Percentiles rank a stretch among this genome's conserved stretches.
These are phyloP conservation scores for Amblyraja radiata DNA, from an alignment of 2,797 vertebrate genomes.

Conservation along the genomic window DNA sequence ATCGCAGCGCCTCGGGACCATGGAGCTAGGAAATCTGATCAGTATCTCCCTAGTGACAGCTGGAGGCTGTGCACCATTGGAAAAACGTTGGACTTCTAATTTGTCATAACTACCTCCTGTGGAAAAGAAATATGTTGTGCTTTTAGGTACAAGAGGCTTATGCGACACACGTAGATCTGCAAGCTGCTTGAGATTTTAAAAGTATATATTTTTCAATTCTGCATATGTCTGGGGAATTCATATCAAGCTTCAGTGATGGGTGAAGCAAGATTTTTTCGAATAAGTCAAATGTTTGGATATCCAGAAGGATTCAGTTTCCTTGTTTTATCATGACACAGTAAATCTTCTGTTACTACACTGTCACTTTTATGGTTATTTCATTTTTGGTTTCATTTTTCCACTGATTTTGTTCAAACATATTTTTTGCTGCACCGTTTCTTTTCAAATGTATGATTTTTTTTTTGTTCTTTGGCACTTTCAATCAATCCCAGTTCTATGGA, in stretches of 20 bases:
- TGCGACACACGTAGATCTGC: slow-evolving; percentile 53
- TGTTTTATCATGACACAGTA: neutral
- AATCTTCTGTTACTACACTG: neutral
- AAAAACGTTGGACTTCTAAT: slow-evolving; percentile 99
- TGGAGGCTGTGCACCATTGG: slow-evolving; percentile 98
- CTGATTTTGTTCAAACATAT: neutral
- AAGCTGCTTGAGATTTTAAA: slow-evolving; percentile 44
- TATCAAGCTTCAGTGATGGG: slow-evolving; percentile 48
- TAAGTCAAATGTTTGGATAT: neutral
- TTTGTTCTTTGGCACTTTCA: neutral
- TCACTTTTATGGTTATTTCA: neutral
- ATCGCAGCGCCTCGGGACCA: slow-evolving; percentile 91
- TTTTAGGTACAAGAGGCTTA: slow-evolving; percentile 74
- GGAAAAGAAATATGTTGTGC: slow-evolving; percentile 96
- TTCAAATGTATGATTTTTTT: neutral
- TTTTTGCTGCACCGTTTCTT: neutral
- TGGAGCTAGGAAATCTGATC: slow-evolving; percentile 98
- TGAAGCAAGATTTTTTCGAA: slow-evolving; percentile 45
- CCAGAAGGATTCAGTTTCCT: slow-evolving; percentile 33
- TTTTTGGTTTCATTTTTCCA: neutral
- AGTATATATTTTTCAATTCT: slow-evolving; percentile 17
- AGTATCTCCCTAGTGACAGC: slow-evolving; percentile 97
- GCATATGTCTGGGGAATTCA: slow-evolving; percentile 40
- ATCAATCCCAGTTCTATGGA: neutral
- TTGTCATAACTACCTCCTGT: slow-evolving; percentile 99